Base-by-base conservation (phyloP, 37 sponge, comb jelly and placozoan species). In the Haliclona indistincta region DNA sequence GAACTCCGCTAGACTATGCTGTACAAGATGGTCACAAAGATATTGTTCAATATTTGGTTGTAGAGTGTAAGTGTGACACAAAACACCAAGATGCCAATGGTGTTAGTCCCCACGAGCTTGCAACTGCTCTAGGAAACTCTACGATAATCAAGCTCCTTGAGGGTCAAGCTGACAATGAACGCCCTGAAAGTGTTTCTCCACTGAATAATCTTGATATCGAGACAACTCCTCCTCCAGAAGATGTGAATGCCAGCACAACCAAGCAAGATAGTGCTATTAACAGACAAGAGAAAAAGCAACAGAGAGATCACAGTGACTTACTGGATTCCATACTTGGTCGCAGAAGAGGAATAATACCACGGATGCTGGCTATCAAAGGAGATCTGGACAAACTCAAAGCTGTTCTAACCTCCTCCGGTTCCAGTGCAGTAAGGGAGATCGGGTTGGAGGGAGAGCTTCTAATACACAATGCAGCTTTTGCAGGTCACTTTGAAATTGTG, bases 101-200 rank as follows among this genome's bases (percentile, higher is more conserved):
- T 3, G 78, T 85, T 28, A 81, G 84, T 2, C 80, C 97, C 22
- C 43, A 86, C 2, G 93, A 96, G 42, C 2, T 96, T 20, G 93
- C 97, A 0, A 6, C 38, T 39, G 43, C 13, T 19, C 5, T 7
- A n/a, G 67, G 67, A 15, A 17, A 33, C 22, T 36, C 26, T 10
- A 6, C 11, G 6, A 66, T 32, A 40, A 20, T 66, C 22, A 40
- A 36, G 17, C n/a, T 26, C n/a, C 40, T 66, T 17, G 13, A 20
- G 10, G n/a, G 19, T 4, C 67, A 66, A 20, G 26, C 11, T 6
- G 60, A 58, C 25, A 25, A 26, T 58, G 60, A 25, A n/a, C 60
- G 26, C n/a, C n/a, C n/a, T n/a, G n/a, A n/a, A n/a, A n/a, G n/a
- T n/a, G n/a, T n/a, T n/a, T n/a, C n/a, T n/a, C n/a, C n/a, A n/a